A percentile compares a stretch with the other conserved stretches of the same genome.
phyloP scores from a whole-genome alignment of 35 echinoderm and acorn worm species.

The Patiria miniata region DNA sequence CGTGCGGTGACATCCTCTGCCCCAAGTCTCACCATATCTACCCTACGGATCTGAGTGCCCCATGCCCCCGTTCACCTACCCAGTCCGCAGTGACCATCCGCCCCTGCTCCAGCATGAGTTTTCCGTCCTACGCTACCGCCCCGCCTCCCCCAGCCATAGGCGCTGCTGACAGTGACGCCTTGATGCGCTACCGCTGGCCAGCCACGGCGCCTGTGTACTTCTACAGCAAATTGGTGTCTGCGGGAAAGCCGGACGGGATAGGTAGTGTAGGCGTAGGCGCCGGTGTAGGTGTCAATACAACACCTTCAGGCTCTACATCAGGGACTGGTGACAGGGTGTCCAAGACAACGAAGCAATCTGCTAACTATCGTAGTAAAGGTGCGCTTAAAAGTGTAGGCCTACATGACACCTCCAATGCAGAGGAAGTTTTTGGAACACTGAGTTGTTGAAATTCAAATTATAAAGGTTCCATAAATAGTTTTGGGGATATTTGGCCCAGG shows the following conservation, averaged over 20 bases:
- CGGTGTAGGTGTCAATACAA: neutral
- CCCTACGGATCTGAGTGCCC: neutral
- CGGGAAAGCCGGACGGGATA: neutral
- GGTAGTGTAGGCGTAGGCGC: neutral
- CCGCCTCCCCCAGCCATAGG: neutral
- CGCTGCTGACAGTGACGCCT: neutral
- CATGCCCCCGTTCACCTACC: neutral
- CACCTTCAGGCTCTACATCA: neutral
- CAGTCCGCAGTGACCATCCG: neutral
- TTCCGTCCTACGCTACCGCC: neutral
- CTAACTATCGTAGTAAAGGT: conserved; percentile 5
- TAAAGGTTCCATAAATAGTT: too few relatives aligned
- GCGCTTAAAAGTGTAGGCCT: neutral
- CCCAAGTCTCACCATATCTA: conserved; percentile 7
- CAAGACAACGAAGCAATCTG: neutral
- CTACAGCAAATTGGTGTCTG: conserved; percentile 16
- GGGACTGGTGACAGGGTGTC: neutral
- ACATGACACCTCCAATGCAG: too few relatives aligned
- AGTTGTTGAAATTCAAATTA: too few relatives aligned
- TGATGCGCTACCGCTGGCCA: conserved; percentile 19
- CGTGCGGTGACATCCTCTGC: conserved; percentile 6
- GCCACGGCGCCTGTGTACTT: conserved; percentile 1
- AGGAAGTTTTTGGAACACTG: too few relatives aligned
- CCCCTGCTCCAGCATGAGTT: neutral
- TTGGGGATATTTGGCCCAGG: too few relatives aligned